phyloP scores from a whole-genome alignment of 2,888 invertebrate genomes.

The Tethea ocularis region DNA sequence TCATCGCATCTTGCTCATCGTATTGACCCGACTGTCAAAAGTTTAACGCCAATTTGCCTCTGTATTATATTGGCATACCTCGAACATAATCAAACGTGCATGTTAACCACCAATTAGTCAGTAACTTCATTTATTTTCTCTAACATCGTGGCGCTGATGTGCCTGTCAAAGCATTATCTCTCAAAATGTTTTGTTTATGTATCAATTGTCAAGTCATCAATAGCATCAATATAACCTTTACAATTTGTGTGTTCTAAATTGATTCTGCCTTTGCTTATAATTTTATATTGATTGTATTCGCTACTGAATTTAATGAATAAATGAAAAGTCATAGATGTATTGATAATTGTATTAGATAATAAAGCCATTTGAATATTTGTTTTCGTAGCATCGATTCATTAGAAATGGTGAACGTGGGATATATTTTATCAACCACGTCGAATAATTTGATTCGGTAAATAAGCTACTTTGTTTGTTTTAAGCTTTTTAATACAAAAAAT shows the following conservation, averaged over 20 bases:
- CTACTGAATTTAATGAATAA: slow-evolving; percentile 4
- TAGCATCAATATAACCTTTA: slow-evolving; percentile 20
- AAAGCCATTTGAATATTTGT: neutral
- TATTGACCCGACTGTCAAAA: slow-evolving; percentile 46
- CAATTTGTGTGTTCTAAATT: slow-evolving; percentile 22
- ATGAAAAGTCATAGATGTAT: neutral
- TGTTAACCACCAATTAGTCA: slow-evolving; percentile 53
- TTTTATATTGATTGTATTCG: neutral
- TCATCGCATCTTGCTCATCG: neutral
- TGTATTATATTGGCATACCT: slow-evolving; percentile 41
- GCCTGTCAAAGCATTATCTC: slow-evolving; percentile 40
- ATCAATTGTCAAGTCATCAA: slow-evolving; percentile 35
- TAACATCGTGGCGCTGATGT: slow-evolving; percentile 22
- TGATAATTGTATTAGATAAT: neutral
- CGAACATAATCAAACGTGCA: slow-evolving; percentile 35
- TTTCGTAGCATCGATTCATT: neutral
- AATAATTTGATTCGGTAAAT: too few relatives aligned
- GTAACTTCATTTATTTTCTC: slow-evolving; percentile 45
- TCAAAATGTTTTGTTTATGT: slow-evolving; percentile 37
- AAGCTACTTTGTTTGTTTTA: too few relatives aligned
- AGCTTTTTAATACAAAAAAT: too few relatives aligned
- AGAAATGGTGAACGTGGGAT: too few relatives aligned
- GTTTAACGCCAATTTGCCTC: slow-evolving; percentile 49
- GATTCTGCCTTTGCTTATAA: slow-evolving; percentile 9
- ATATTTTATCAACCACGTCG: too few relatives aligned